Evolutionary conservation across 2,797 vertebrate species (phyloP).

Genomic region (Galaxias olidus): DNA sequence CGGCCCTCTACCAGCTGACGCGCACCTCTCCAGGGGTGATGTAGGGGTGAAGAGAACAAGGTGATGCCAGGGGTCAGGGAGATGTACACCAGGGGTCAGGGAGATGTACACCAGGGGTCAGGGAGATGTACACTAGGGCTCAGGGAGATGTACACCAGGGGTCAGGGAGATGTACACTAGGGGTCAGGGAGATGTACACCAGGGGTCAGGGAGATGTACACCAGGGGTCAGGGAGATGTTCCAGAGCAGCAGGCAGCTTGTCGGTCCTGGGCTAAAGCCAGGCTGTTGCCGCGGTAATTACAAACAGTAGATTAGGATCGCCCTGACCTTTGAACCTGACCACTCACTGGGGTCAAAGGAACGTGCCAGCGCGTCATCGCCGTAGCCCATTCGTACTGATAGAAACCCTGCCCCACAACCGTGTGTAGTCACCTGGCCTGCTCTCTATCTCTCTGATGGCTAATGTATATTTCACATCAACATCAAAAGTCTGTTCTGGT

Average conservation of each 20-base stretch:
- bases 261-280: conserved; percentile 8
- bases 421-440: no score
- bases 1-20: neutral
- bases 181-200: conserved; percentile 33
- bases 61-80: conserved; percentile 18
- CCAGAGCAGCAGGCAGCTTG: conserved; percentile 31
- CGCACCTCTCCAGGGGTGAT: conserved; percentile 10
- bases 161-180: conserved; percentile 32
- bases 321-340: conserved; percentile 39
- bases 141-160: no score
- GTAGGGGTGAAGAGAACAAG: conserved; percentile 22
- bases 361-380: neutral
- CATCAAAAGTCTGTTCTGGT: no score
- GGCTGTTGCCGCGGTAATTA: conserved; percentile 43
- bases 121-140: no score
- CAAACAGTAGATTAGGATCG: conserved; percentile 34
- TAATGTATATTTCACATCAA: no score
- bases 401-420: no score
- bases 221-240: conserved; percentile 32
- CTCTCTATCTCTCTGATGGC: no score
- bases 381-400: no score
- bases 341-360: no score
- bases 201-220: conserved; percentile 32
- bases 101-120: conserved; percentile 32
- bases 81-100: conserved; percentile 34